A percentile compares a stretch with the other conserved stretches of the same genome.
Evolutionary conservation across 1,140 invertebrate genomes (phyloP).

Genomic region (Drosophila saltans): DNA sequence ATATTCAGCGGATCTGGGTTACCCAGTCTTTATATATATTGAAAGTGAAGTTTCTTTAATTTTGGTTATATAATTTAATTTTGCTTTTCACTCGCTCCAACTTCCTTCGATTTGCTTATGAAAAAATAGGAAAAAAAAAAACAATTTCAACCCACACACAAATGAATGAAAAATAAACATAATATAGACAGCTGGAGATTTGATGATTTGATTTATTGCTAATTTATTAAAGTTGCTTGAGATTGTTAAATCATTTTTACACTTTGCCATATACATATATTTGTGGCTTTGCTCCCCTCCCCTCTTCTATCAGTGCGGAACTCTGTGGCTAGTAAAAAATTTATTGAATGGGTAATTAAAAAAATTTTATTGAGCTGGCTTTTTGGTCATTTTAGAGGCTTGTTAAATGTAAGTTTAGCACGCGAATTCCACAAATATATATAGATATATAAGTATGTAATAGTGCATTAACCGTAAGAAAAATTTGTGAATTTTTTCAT

Average conservation of each 20-base stretch:
- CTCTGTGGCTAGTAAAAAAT: conserved; percentile 50
- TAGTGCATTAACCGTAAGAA: conserved; percentile 5
- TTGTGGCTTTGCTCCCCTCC: conserved; percentile 27
- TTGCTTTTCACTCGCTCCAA: conserved; percentile 38
- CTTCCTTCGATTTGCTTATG: conserved; percentile 46
- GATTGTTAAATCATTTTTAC: conserved; percentile 77
- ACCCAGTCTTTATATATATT: conserved; percentile 52
- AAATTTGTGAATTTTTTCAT: conserved; percentile 12
- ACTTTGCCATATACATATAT: conserved; percentile 38
- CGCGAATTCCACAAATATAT: conserved; percentile 38
- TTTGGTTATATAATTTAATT: conserved; percentile 62
- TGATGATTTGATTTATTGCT: conserved; percentile 73
- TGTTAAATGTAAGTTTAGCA: conserved; percentile 51
- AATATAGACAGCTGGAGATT: conserved; percentile 58
- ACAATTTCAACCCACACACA: conserved; percentile 68
- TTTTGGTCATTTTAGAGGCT: conserved; percentile 56
- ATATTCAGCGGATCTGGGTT: conserved; percentile 63
- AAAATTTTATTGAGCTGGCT: conserved; percentile 57
- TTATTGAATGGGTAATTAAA: conserved; percentile 63
- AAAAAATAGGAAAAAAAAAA: conserved; percentile 43
- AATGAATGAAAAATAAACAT: conserved; percentile 49
- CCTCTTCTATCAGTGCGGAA: conserved; percentile 48
- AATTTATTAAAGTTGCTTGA: conserved; percentile 67
- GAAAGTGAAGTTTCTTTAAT: conserved; percentile 66
- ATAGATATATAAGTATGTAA: conserved; percentile 4